Base-by-base conservation (phyloP, 1,140 invertebrate species). In the Eciton burchellii region DNA sequence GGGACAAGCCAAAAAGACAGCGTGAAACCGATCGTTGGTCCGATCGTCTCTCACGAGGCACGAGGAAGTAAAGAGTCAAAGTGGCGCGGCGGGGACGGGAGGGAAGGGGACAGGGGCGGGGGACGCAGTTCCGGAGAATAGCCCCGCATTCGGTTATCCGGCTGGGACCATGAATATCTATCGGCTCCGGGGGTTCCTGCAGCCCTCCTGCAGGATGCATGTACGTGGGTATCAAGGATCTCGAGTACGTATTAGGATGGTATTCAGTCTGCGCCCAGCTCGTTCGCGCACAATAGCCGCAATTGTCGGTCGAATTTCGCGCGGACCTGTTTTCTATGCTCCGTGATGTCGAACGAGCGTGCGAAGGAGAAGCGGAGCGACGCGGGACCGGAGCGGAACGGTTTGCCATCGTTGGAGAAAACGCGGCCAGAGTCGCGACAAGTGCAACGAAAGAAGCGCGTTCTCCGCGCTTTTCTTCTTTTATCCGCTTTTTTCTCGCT, bases 201-300 rank as follows among this genome's bases (percentile, higher is more conserved):
- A 57, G 65, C 56, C 72, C 47, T 60, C 72, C 47, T 47, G 26
- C 47, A 49, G 85, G 74, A 88, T 89, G 84, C 81, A 84, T 84
- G 84, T 88, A 89, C 83, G 85, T 89, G 84, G 66, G 84, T 88
- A 89, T 84, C 86, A 86, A 35, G 86, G 83, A 59, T 85, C 77
- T 90, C 89, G 84, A 89, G 82, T 87, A 82, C 82, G 82, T 87
- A 84, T 88, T 88, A 89, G 84, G 83, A 70, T 85, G 83, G 85
- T 87, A 91, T 90, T 91, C 90, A 90, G 90, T 90, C 89, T 89
- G 86, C 88, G 88, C 84, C 71, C 76, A 57, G 83, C 86, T 87
- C 87, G 86, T 87, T 84, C 86, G 47, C 59, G 70, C 83, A 89
- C 90, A 89, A 91, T 91, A 81, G 85, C 79, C 65, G 83, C 81